Evolutionary conservation across 2,797 vertebrate species (phyloP), one percentile per base, ranked within the genome.

Genomic region (Coracias cyanogaster): DNA sequence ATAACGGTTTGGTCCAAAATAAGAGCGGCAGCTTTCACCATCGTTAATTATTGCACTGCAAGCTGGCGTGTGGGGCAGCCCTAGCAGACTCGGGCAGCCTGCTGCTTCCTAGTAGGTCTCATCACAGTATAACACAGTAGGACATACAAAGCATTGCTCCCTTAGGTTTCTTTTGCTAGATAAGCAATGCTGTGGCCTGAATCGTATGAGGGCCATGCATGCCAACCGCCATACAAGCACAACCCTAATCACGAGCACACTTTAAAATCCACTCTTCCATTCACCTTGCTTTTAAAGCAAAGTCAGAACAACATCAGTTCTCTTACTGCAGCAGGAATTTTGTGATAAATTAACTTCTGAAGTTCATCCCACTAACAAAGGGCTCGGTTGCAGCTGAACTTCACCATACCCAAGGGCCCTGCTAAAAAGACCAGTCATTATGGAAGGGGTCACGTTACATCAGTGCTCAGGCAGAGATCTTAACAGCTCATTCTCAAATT

Each of bases 101-200:
- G 52, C 79, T 77, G 46, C 72, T 82, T 31, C 69, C 55, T 48
- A 17, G 20, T 12, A 25, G 37, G 52, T 60, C 43, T 48, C 21
- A 43, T 58, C 57, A 33, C 39, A 70, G 33, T 6, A 10, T 10
- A 39, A 60, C 7, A 17, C 4, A 1, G 9, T 72, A 51, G 71
- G 0, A 0, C 7, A 1, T 6, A 21, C 18, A 12, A 33, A 57
- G 26, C 5, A 2, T 8, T 35, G 43, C 37, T 61, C 39, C 21
- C 1, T 16, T 12, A 49, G 15, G 0, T 33, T 33, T 76, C 49
- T 83, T 45, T 41, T 12, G 8, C 52, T 45, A 24, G 39, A 28
- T 31, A 20, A 60, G 72, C 26, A 21, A 37, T 7, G 19, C 76
- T 41, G 43, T 29, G 37, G 49, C 54, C 54, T 33, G 31, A 86